These are phyloP conservation scores for Neoarius graeffei DNA, from an alignment of 2,113 vertebrate species.

Conservation along the genomic window DNA sequence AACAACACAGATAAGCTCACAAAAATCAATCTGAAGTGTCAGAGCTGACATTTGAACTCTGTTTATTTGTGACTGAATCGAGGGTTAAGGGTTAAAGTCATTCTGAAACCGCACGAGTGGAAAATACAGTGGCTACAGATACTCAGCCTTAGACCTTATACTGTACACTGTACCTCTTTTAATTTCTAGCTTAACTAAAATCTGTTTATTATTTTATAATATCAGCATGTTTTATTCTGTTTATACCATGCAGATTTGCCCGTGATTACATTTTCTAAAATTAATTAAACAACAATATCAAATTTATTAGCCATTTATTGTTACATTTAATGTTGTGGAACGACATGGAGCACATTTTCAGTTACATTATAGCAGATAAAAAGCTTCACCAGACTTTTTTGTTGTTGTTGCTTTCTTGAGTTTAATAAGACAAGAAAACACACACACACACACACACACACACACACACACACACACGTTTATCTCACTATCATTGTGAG, in stretches of 20 bases:
- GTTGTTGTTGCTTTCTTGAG: no score
- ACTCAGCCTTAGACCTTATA: neutral
- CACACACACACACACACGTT: no score
- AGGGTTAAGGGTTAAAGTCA: constrained; percentile 51
- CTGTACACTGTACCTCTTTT: neutral
- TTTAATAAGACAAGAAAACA: no score
- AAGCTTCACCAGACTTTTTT: neutral
- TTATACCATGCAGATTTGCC: neutral
- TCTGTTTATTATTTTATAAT: neutral
- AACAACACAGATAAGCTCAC: constrained; percentile 34
- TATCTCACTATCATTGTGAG: no score
- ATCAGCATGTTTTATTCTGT: neutral
- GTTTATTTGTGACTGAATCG: constrained; percentile 45
- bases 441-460: no score
- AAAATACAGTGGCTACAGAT: neutral
- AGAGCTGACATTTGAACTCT: constrained; percentile 31
- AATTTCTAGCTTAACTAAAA: neutral
- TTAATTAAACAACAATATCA: neutral
- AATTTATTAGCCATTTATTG: neutral
- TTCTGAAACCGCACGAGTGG: neutral
- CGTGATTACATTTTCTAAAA: neutral
- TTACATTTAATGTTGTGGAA: neutral
- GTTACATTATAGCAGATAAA: neutral
- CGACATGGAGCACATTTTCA: neutral
- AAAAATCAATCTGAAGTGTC: constrained; percentile 42